Base-by-base conservation (phyloP, 2,113 vertebrate genomes). In the Plectropomus leopardus region DNA sequence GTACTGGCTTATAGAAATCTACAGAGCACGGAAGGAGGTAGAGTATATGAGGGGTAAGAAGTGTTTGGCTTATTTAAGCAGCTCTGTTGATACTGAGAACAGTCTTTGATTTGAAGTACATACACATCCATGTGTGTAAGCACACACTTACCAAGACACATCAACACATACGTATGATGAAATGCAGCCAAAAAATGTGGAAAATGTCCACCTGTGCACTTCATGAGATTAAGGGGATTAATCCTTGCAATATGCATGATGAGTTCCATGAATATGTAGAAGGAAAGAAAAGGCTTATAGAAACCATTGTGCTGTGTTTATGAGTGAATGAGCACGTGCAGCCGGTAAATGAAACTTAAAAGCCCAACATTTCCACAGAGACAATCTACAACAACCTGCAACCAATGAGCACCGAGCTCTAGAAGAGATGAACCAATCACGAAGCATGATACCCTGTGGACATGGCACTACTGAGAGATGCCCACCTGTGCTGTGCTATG, bases 161-260 rank as follows among this genome's bases (percentile, higher is more conserved):
- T 28, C 1, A 19, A 78, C 24, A 44, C 44, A 72, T 26, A 19
- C 6, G 32, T 17, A 48, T 21, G 60, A 34, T 58, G 24, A 80
- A 57, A 73, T 34, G 54, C 28, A 80, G 71, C 73, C 79, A 73
- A 74, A 76, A 76, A 82, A 75, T 58, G 54, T 72, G 45, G 55
- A 79, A 82, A 55, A 50, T 50, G 80, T 86, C 78, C 82, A 91
- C 82, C 81, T 83, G 81, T 79, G 80, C 81, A 82, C 72, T 77
- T 84, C 66, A 63, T 72, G 77, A 89, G 82, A 89, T 89, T 92
- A 90, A 88, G 75, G 78, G 84, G 87, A 90, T 90, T 90, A 92
- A 85, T 81, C 55, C 42, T 36, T 65, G 61, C 75, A 88, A 85
- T 86, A 87, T 70, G 85, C 82, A 78, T 85, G 86, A 86, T 86